Base-by-base conservation (phyloP, 2,888 invertebrate species). In the Timema cristinae region DNA sequence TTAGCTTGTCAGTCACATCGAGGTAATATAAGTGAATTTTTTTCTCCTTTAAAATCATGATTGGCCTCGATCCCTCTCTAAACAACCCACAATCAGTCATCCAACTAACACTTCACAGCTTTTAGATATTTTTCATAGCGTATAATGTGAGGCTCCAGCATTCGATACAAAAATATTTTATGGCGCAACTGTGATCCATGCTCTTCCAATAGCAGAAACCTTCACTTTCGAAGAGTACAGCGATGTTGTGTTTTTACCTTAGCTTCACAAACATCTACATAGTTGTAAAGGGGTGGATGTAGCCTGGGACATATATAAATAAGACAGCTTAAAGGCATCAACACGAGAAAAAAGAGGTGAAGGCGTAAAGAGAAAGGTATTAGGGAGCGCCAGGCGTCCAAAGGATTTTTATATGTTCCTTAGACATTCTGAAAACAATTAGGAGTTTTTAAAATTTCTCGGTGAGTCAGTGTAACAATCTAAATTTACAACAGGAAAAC, bases 201-300 rank as follows among this genome's bases (percentile, higher is more conserved):
- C 59, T n/a, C 10, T 59, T 16, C n/a, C 5, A 15, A 5, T 59
- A 63, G 47, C 59, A 63, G 47, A 63, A 63, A 63, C 47, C 63
- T 47, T 5, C 63, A 32, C 47, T 13, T 63, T 7, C 32, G 5
- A 16, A 63, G 63, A 47, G 9, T 63, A 63, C 32, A 63, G 47
- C 11, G n/a, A 63, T 32, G 9, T 32, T 63, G 48, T 63, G 7
- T 56, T 59, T 59, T 13, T 63, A 63, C 63, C 32, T 63, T 47
- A 32, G 8, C 7, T 63, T 63, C 6, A 63, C 47, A 32, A 63
- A 63, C 63, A 63, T 16, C 47, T 63, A 32, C 63, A 32, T 48
- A 63, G 16, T 32, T 63, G 47, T 59, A 59, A n/a, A 59, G n/a
- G 59, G 15, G 59, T 59, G n/a, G 59, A 59, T n/a, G 15, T 59